These are phyloP conservation scores for Drosophila sp. DNA, from an alignment of 1,140 invertebrate species.

Conservation along the genomic window DNA sequence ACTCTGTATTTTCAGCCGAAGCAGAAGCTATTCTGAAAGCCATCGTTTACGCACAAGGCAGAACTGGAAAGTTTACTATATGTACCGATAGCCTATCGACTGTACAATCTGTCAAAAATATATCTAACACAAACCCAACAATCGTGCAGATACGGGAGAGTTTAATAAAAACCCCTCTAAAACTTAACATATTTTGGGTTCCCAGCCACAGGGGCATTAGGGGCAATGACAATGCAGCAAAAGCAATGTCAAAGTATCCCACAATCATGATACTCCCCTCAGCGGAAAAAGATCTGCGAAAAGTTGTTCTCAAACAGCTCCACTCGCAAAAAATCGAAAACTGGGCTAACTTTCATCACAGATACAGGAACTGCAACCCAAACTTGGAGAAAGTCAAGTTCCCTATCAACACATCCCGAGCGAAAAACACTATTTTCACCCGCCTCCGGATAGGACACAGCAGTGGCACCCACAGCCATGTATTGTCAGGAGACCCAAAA, in stretches of 20 bases:
- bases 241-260: neutral
- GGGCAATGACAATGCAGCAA: conserved; percentile 2
- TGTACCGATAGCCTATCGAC: conserved; percentile 18
- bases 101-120: neutral
- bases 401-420: neutral
- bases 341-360: conserved; percentile 2
- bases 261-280: conserved; percentile 1
- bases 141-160: neutral
- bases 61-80: conserved; percentile 13
- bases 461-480: no score
- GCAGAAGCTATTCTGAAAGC: conserved; percentile 13
- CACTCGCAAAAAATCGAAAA: conserved; percentile 2
- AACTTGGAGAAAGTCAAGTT: conserved; percentile 10
- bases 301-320: conserved; percentile 1
- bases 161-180: conserved; percentile 4
- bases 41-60: conserved; percentile 7
- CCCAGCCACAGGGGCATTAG: neutral
- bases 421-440: conserved; percentile 11
- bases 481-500: no score
- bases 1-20: conserved; percentile 18
- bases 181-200: conserved; percentile 9
- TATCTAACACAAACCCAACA: neutral
- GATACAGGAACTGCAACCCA: conserved; percentile 6
- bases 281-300: conserved; percentile 3
- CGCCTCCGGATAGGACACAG: no score